Evolutionary conservation across 1,140 invertebrate species (phyloP).

Genomic region (Euwallacea fornicatus): DNA sequence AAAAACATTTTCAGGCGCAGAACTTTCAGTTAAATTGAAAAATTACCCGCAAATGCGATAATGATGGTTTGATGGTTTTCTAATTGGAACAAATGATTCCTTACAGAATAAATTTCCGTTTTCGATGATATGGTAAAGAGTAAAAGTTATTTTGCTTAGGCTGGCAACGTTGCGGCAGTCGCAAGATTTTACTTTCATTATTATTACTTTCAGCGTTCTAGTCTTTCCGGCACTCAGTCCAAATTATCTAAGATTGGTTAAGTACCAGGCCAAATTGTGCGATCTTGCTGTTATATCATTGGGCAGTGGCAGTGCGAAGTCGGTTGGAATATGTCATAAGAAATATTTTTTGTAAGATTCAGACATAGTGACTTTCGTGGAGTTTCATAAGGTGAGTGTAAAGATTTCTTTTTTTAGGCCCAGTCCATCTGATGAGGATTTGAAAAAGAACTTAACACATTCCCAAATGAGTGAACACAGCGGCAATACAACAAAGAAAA

Average conservation of each 20-base stretch:
- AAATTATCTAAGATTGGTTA: constrained; percentile 45
- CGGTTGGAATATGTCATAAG: constrained; percentile 45
- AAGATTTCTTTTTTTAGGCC: constrained; percentile 11
- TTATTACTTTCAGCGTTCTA: constrained; percentile 49
- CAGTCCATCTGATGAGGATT: constrained; percentile 19
- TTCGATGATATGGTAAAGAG: background rate
- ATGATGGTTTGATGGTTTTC: too few relatives aligned
- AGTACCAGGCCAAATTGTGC: constrained; percentile 46
- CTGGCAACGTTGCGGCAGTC: constrained; percentile 21
- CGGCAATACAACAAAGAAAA: constrained; percentile 32
- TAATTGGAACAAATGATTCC: too few relatives aligned
- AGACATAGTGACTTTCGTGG: background rate
- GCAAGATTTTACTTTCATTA: constrained; percentile 49
- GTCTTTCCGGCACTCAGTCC: constrained; percentile 47
- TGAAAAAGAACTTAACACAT: background rate
- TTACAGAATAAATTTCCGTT: too few relatives aligned
- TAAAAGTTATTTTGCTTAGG: constrained; percentile 18
- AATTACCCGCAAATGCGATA: too few relatives aligned
- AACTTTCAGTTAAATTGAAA: too few relatives aligned
- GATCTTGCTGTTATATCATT: constrained; percentile 45
- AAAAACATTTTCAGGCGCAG: too few relatives aligned
- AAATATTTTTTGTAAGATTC: constrained; percentile 42
- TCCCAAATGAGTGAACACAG: constrained; percentile 35
- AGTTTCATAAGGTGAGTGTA: background rate
- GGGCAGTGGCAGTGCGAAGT: constrained; percentile 36